Base-by-base conservation (phyloP, 2,888 invertebrate species). In the Harpalus rubripes region DNA sequence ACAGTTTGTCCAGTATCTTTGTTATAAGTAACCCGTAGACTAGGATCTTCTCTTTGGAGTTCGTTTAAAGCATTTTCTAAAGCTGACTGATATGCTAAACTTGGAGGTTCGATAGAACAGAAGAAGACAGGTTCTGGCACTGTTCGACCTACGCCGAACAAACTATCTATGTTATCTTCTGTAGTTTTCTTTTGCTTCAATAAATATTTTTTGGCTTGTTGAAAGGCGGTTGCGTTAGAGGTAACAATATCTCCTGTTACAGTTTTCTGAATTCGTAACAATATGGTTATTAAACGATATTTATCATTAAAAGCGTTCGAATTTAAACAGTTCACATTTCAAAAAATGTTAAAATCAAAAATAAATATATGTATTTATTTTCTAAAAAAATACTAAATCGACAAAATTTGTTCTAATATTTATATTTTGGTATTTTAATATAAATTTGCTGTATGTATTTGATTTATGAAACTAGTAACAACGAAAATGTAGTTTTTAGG, bases 41-140 rank as follows among this genome's bases (percentile, higher is more conserved):
- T 98, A 3, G 99, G 99, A 92, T 99, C 99, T 91, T 99, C 99
- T 15, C 96, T 92, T 90, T 95, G 94, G 80, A 99, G 91, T 90
- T 97, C 95, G 4, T 91, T 92, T 26, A 99, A 92, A 0, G 98
- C 98, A 12, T 92, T 91, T 87, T 99, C 98, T 88, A 99, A 92
- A 0, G 95, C 92, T 63, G 91, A 91, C 91, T 98, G 97, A 85
- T 93, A 93, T 0, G 95, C 93, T 87, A 95, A 89, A 87, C 96
- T 96, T 0, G 97, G 96, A 0, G 99, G 96, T 92, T 99, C 99
- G 86, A 99, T 95, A 0, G 98, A 96, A 90, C 99, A 99, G 89
- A 98, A 96, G 92, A 98, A 99, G 0, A 99, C 99, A 0, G 99
- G 98, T 89, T 98, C 96, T 0, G 98, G 98, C 85, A 98, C 92